Percentiles rank a stretch among this genome's conserved stretches.
These are phyloP conservation scores for Ryuthela nishihirai DNA, from an alignment of 2,888 invertebrate genomes.

Conservation along the genomic window DNA sequence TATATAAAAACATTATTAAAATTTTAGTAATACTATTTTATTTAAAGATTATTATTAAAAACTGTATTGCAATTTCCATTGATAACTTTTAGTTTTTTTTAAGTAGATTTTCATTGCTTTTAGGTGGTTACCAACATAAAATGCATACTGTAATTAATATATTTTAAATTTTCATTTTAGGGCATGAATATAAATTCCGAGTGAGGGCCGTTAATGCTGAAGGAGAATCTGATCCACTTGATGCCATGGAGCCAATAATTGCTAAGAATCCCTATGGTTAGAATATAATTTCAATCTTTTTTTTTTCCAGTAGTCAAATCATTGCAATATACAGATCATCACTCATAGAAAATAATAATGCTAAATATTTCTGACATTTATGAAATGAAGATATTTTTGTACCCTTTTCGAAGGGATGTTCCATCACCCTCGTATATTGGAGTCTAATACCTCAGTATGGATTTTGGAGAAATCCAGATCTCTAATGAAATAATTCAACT, in stretches of 20 bases:
- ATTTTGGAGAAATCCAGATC: neutral
- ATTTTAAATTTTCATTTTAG: slow-evolving; percentile 55
- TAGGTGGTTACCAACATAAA: too few relatives aligned
- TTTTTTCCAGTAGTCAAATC: neutral
- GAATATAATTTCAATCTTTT: slow-evolving; percentile 42
- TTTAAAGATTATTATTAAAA: neutral
- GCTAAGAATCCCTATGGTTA: slow-evolving; percentile 97
- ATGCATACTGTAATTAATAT: too few relatives aligned
- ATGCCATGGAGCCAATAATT: slow-evolving; percentile 80
- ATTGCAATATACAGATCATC: neutral
- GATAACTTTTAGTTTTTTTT: neutral
- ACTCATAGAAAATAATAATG: neutral
- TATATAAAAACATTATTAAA: too few relatives aligned
- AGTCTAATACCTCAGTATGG: neutral
- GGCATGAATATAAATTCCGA: slow-evolving; percentile 57
- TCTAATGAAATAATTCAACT: too few relatives aligned
- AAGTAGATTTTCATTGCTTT: neutral
- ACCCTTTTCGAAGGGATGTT: neutral
- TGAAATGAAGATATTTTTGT: too few relatives aligned
- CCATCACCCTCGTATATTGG: neutral
- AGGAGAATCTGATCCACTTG: slow-evolving; percentile 73
- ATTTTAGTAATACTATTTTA: too few relatives aligned
- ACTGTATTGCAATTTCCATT: too few relatives aligned
- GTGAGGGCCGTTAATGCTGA: slow-evolving; percentile 57
- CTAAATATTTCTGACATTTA: neutral